Evolutionary conservation across 2,888 invertebrate species (phyloP).

Genomic region (Hymenopus coronatus): DNA sequence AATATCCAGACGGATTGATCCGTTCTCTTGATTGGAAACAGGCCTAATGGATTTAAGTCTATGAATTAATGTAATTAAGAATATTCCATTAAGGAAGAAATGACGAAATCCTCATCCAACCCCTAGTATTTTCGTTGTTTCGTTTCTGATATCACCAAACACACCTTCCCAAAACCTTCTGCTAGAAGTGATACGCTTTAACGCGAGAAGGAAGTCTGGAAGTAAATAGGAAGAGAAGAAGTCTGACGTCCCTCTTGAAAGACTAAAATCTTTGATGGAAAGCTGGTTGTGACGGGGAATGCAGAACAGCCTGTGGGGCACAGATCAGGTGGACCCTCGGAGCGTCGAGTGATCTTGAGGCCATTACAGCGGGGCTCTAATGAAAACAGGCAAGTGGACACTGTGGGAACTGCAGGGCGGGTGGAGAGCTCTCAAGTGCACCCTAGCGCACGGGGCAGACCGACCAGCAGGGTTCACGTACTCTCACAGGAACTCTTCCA

Average conservation of each 20-base stretch:
- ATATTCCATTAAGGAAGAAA: no score
- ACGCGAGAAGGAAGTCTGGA: no score
- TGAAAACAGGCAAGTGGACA: not conserved
- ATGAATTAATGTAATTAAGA: no score
- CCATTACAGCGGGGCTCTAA: not conserved
- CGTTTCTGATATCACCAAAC: no score
- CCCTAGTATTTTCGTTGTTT: no score
- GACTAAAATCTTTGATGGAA: not conserved
- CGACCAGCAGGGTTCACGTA: not conserved
- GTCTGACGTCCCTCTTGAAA: not conserved
- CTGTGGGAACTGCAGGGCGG: not conserved
- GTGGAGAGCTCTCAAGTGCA: not conserved
- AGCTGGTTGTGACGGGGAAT: not conserved
- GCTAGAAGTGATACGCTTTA: no score
- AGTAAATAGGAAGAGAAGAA: no score
- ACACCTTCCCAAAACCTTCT: no score
- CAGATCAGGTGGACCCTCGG: not conserved
- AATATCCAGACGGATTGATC: no score
- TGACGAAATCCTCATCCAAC: no score
- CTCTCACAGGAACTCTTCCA: not conserved
- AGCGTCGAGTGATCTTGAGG: not conserved
- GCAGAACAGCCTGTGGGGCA: not conserved
- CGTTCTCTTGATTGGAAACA: no score
- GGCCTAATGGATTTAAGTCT: no score
- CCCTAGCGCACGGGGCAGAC: not conserved